phyloP scores from a whole-genome alignment of 2,888 invertebrate genomes.

The Nomada fucata region DNA sequence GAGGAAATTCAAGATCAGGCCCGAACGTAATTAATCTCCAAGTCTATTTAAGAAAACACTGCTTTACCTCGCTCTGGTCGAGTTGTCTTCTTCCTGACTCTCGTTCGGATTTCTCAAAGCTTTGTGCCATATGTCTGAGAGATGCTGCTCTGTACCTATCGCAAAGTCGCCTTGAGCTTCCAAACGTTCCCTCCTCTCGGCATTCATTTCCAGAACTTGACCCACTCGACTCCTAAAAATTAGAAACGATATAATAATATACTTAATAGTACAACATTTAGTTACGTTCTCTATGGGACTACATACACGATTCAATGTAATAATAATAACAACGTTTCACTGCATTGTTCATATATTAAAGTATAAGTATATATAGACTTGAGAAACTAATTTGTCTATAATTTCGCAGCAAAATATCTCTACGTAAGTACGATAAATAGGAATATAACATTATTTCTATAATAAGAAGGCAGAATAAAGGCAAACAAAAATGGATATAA shows the following conservation, averaged over 20 bases:
- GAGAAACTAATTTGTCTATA: too few species aligned
- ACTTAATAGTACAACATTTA: neutral
- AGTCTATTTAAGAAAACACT: neutral
- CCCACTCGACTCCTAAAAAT: slow-evolving; percentile 73
- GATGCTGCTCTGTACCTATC: slow-evolving; percentile 81
- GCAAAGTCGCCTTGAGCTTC: slow-evolving; percentile 81
- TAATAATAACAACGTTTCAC: too few species aligned
- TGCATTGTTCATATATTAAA: too few species aligned
- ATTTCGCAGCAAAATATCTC: too few species aligned
- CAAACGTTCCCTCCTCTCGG: slow-evolving; percentile 83
- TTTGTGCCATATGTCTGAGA: slow-evolving; percentile 83
- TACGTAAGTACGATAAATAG: too few species aligned
- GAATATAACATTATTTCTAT: too few species aligned
- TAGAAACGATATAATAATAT: neutral
- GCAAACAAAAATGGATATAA: too few species aligned
- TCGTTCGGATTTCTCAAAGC: slow-evolving; percentile 80
- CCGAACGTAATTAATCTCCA: too few species aligned
- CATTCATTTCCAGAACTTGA: slow-evolving; percentile 82
- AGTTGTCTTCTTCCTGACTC: slow-evolving; percentile 64
- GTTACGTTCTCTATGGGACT: neutral
- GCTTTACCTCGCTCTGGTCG: slow-evolving; percentile 74
- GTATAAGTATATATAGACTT: too few species aligned
- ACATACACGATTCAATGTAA: neutral
- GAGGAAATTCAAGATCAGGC: neutral
- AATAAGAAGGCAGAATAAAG: too few species aligned